Evolutionary conservation across 2,888 invertebrate species (phyloP).

Genomic region (Diadegma fenestrale): DNA sequence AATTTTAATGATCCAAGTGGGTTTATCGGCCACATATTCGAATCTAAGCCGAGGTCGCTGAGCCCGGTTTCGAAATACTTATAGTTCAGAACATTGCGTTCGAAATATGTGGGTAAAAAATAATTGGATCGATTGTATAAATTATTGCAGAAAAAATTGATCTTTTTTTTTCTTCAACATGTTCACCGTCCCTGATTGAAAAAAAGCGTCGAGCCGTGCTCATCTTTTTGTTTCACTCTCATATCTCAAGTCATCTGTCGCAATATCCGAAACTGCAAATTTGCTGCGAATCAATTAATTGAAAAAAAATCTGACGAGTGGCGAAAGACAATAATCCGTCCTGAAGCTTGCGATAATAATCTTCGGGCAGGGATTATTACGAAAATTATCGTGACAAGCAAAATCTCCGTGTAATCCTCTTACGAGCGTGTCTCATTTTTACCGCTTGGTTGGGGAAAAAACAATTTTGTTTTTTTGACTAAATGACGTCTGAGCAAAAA

Average conservation of each 20-base stretch:
- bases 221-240: not conserved
- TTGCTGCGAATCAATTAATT: constrained; percentile 32
- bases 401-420: constrained; percentile 61
- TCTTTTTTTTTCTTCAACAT: not conserved
- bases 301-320: constrained; percentile 26
- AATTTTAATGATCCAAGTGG: not conserved
- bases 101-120: not conserved
- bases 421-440: constrained; percentile 35
- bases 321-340: constrained; percentile 33
- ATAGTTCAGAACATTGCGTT: not conserved
- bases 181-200: not conserved
- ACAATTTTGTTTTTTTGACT: not conserved
- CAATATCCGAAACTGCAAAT: not conserved
- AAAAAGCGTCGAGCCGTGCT: not conserved
- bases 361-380: constrained; percentile 43
- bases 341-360: constrained; percentile 26
- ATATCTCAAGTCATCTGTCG: not conserved
- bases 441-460: constrained; percentile 3
- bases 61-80: not conserved
- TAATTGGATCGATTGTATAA: not conserved
- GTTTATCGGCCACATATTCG: not conserved
- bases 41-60: not conserved
- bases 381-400: constrained; percentile 53
- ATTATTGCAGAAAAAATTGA: not conserved
- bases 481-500: not conserved